A percentile compares a stretch with the other conserved stretches of the same genome.
Evolutionary conservation across 2,113 vertebrate species (phyloP).

Genomic region (Vombatus ursinus): DNA sequence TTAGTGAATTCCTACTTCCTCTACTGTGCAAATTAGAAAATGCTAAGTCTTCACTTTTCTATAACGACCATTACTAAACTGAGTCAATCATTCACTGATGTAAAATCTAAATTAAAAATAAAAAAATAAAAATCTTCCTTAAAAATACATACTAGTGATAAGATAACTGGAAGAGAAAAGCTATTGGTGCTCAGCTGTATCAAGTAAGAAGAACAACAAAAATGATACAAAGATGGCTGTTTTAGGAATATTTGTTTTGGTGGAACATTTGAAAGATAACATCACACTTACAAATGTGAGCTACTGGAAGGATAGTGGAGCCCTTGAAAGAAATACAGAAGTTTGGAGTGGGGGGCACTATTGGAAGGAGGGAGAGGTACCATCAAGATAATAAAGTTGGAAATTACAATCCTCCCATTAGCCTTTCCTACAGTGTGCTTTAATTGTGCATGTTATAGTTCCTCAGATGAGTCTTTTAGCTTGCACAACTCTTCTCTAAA

Average conservation of each 20-base stretch:
- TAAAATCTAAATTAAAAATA: background rate
- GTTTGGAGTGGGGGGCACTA: accelerated
- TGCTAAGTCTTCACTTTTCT: background rate
- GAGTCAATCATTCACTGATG: background rate
- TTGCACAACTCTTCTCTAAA: background rate
- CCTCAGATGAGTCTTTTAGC: background rate
- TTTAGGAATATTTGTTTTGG: background rate
- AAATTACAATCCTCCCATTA: background rate
- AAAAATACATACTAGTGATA: background rate
- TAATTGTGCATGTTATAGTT: background rate
- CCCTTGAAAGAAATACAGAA: background rate
- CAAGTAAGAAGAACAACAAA: background rate
- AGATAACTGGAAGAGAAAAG: background rate
- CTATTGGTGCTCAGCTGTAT: background rate
- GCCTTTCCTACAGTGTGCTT: background rate
- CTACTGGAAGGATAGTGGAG: background rate
- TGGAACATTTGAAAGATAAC: background rate
- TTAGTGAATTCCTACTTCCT: background rate
- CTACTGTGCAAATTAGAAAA: background rate
- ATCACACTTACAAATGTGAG: background rate
- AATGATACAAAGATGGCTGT: background rate
- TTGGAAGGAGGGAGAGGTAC: accelerated
- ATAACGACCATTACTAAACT: background rate
- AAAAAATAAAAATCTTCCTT: background rate
- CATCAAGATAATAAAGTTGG: background rate